phyloP scores from a whole-genome alignment of 2,113 vertebrate genomes.

The Phrynosoma platyrhinos region DNA sequence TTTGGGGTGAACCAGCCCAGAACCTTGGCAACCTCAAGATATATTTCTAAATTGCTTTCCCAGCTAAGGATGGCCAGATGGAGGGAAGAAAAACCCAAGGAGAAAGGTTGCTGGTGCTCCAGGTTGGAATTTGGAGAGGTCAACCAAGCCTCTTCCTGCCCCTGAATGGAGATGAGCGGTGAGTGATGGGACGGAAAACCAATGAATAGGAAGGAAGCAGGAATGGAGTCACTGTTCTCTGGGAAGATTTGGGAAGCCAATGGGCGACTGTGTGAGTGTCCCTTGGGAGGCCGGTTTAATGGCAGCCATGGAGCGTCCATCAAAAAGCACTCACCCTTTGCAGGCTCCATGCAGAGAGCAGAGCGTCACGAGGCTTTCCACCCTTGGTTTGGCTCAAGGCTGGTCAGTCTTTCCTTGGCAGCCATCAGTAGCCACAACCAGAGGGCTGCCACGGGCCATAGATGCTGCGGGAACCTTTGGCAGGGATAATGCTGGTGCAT shows the following conservation, averaged over 20 bases:
- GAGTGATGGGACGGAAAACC: background rate
- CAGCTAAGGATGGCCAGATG: background rate
- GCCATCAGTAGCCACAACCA: too few relatives aligned
- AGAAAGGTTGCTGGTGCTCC: background rate
- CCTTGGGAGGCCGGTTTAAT: too few relatives aligned
- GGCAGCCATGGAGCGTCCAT: background rate
- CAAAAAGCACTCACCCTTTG: background rate
- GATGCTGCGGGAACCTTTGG: too few relatives aligned
- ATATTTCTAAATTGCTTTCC: background rate
- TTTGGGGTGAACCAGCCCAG: background rate
- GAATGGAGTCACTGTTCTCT: slow-evolving; percentile 37
- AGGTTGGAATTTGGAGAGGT: background rate
- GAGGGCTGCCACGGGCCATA: too few relatives aligned
- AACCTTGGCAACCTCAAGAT: too few relatives aligned
- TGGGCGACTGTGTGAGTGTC: background rate
- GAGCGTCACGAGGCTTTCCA: too few relatives aligned
- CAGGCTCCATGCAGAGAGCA: too few relatives aligned
- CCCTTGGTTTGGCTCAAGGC: too few relatives aligned
- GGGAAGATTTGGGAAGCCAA: background rate
- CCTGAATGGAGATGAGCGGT: slow-evolving; percentile 56
- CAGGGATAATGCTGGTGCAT: too few relatives aligned
- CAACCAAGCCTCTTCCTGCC: slow-evolving; percentile 54
- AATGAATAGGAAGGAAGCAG: slow-evolving; percentile 36
- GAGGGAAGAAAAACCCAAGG: background rate
- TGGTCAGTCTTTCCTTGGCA: too few relatives aligned